Evolutionary conservation across 2,113 vertebrate genomes (phyloP).

Genomic region (Psettodes erumei): DNA sequence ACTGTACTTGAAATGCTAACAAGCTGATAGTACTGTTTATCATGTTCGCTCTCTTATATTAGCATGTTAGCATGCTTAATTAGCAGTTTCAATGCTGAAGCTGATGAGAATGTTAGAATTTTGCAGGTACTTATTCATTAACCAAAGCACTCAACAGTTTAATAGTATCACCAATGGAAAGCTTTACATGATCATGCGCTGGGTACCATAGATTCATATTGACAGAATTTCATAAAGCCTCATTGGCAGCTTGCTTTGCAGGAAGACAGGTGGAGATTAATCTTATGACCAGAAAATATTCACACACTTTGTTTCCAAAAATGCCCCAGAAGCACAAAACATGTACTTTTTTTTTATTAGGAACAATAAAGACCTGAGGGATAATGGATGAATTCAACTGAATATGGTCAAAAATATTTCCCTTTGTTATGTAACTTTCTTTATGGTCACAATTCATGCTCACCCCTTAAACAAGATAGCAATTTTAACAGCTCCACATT

Average conservation of each 20-base stretch:
- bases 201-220: background rate
- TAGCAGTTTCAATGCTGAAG: no score
- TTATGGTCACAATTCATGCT: background rate
- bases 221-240: background rate
- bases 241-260: background rate
- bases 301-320: background rate
- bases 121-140: no score
- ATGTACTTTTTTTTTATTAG: background rate
- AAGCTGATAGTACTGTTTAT: no score
- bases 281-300: background rate
- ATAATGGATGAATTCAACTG: background rate
- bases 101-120: background rate
- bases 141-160: no score
- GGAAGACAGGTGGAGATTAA: background rate
- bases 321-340: background rate
- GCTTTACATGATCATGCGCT: background rate
- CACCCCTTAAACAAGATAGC: background rate
- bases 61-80: background rate
- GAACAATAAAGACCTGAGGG: background rate
- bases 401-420: background rate
- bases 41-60: background rate
- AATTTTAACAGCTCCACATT: constrained; percentile 17
- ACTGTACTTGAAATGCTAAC: background rate
- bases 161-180: no score
- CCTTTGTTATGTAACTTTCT: constrained; percentile 3